Evolutionary conservation across 2,113 vertebrate species (phyloP), one percentile per base, ranked within the genome.

Genomic region (Tragelaphus scriptus): DNA sequence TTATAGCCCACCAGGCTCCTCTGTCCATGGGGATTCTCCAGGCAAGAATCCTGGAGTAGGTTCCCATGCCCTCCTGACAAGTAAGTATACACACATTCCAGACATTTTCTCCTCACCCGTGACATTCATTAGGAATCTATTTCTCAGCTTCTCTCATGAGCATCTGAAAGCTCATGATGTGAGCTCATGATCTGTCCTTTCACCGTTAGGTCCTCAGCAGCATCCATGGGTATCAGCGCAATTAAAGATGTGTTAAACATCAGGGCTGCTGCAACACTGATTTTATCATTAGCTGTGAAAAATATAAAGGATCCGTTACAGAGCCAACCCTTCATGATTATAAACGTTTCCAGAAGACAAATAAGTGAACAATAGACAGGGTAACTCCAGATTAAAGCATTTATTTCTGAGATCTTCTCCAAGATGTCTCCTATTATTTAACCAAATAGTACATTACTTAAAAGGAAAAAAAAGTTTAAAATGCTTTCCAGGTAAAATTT

Each of bases 281-380:
- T 44, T 81, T 88, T 87, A 93, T 71, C 71, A 59, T 85, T 97
- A 87, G 6, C 91, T 93, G 59, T 89, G 94, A 94, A 97, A 36
- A 97, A 94, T 13, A 90, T 32, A 58, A 97, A 95, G 16, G 44
- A 84, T 77, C 49, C 51, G 47, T 71, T 94, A 88, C 6, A 94
- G 58, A 95, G 85, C n/a, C 44, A 97, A 28, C 11, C 47, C 16
- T 85, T 51, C 19, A 65, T 56, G 32, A 55, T 90, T 80, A 84
- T 14, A 96, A 92, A 68, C 17, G 90, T 96, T 86, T 91, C 79
- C 84, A 44, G 16, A 96, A 87, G 56, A 88, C 79, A 93, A 53
- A 47, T 55, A 63, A 49, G 17, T 93, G 59, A 89, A 63, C 36
- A 63, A 87, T 16, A 25, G 47, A 47, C 61, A 30, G 23, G 81